Conservation (phyloP, 1,140 invertebrate genomes). For the Drosophila nannoptera region DNA sequence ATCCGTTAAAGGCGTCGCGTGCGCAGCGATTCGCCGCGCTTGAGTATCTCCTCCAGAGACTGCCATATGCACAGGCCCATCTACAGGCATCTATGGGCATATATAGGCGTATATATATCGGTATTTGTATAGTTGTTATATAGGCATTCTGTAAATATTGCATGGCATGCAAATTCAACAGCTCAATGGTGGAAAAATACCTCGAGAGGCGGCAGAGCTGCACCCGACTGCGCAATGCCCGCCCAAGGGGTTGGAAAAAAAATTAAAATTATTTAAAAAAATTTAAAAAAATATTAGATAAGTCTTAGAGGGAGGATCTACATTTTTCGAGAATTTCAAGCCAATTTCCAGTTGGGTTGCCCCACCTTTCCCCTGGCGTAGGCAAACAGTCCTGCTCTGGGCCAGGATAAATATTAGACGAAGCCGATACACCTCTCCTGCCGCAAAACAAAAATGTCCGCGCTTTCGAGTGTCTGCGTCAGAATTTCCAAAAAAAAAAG, state of each 20-base stretch:
- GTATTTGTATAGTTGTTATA: constrained; percentile 1
- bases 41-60: constrained; percentile 78
- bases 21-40: constrained; percentile 52
- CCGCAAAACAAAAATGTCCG: constrained; percentile 16
- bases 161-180: constrained; percentile 31
- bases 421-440: neutral
- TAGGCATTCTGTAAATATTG: constrained; percentile 21
- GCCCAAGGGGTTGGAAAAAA: too few relatives aligned
- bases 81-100: neutral
- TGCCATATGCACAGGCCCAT: too few relatives aligned
- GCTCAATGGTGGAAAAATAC: constrained; percentile 10
- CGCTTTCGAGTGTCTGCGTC: constrained; percentile 65
- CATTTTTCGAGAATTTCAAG: too few relatives aligned
- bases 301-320: too few relatives aligned
- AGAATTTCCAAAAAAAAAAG: constrained; percentile 57
- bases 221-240: neutral
- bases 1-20: constrained; percentile 48
- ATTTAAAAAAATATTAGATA: too few relatives aligned
- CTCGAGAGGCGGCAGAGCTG: neutral
- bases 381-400: neutral
- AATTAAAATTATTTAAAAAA: too few relatives aligned
- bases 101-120: neutral
- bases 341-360: too few relatives aligned
- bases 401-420: neutral
- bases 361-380: too few relatives aligned